These are phyloP conservation scores for Porites rus DNA, from an alignment of 92 coral and sea anemone species.

Conservation along the genomic window DNA sequence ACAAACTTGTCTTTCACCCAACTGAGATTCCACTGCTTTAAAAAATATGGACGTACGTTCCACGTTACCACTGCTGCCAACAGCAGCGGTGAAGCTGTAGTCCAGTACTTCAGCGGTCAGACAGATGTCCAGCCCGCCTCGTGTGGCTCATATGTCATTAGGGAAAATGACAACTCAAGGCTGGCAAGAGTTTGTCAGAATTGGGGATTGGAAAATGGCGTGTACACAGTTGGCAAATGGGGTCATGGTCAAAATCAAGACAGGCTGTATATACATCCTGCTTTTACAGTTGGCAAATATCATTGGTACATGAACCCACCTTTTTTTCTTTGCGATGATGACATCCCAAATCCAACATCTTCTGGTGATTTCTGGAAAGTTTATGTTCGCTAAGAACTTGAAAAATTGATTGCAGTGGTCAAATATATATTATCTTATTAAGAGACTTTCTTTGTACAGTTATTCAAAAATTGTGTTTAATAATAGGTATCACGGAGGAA, in stretches of 20 bases:
- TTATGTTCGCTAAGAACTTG: neutral
- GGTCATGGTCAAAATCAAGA: neutral
- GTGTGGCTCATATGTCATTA: too few species aligned
- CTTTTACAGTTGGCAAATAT: neutral
- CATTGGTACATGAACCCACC: neutral
- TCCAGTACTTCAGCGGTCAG: constrained; percentile 11
- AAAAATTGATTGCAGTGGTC: neutral
- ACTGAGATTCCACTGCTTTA: too few species aligned
- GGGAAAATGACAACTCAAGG: neutral
- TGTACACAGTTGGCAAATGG: neutral
- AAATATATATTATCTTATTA: neutral
- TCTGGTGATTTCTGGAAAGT: neutral
- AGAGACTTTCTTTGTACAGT: neutral
- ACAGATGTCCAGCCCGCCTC: too few species aligned
- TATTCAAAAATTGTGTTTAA: too few species aligned
- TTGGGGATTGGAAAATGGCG: neutral
- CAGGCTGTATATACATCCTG: neutral
- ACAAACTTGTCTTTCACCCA: too few species aligned
- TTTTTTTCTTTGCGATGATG: neutral
- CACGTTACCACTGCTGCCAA: constrained; percentile 39
- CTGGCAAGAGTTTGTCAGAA: neutral
- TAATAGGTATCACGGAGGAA: too few species aligned
- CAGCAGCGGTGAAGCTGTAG: constrained; percentile 30
- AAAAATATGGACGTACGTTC: neutral
- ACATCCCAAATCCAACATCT: neutral